Conservation (phyloP, 2,113 vertebrate genomes). For the Salvelinus alpinus region DNA sequence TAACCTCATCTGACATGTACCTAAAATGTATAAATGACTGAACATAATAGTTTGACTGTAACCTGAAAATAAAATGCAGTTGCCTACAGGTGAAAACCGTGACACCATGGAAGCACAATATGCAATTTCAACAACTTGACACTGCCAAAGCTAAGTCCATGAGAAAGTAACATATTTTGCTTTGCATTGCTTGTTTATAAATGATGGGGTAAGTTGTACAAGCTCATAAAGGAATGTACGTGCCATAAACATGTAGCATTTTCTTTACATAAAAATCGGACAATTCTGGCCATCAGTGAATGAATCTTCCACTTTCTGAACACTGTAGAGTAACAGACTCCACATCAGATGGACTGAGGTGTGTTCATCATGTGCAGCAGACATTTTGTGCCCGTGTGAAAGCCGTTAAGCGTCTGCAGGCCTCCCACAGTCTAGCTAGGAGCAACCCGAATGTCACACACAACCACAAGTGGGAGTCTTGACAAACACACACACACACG, state of each 20-base stretch:
- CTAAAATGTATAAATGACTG: neutral
- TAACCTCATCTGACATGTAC: neutral
- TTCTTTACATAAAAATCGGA: too few relatives aligned
- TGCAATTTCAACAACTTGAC: too few relatives aligned
- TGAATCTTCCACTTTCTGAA: too few relatives aligned
- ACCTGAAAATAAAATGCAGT: neutral
- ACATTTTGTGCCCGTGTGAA: conserved; percentile 44
- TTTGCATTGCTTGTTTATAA: too few relatives aligned
- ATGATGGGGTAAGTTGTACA: too few relatives aligned
- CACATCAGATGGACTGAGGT: neutral
- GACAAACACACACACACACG: conserved; percentile 40
- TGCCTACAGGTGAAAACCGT: neutral
- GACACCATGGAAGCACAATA: too few relatives aligned
- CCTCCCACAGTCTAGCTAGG: conserved; percentile 66
- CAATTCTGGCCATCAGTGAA: too few relatives aligned
- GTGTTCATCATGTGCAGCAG: conserved; percentile 36
- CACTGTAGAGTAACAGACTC: neutral
- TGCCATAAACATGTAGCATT: too few relatives aligned
- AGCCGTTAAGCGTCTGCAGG: conserved; percentile 55
- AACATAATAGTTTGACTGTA: neutral
- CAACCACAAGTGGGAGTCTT: conserved; percentile 71
- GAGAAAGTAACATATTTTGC: too few relatives aligned
- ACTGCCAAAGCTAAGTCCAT: too few relatives aligned
- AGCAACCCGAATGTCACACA: conserved; percentile 18
- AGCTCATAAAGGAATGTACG: too few relatives aligned